Base-by-base conservation (phyloP, 2,888 invertebrate genomes). In the Ellobium chinense region DNA sequence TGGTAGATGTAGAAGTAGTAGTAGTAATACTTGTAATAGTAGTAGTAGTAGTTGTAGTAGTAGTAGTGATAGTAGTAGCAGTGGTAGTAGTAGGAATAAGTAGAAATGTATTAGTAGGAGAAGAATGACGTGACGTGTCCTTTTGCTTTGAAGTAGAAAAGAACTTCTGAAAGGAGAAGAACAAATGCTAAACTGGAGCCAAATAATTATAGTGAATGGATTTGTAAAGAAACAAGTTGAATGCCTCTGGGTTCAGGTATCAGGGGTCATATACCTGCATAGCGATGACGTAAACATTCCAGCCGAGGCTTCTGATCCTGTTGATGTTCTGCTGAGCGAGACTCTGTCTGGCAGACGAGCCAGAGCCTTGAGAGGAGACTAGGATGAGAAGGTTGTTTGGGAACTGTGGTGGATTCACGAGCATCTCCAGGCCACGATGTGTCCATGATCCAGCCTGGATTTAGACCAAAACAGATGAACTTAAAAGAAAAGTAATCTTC, bases 381-480 rank as follows among this genome's bases (percentile, higher is more conserved):
- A 77, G 18, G n/a, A 77, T 39, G 7, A 68, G 21, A 5, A 68
- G 7, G 37, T 58, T 68, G 60, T 77, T 77, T 24, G 9, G n/a
- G 21, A 27, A 77, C 14, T 18, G 21, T 24, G 77, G 77, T 1
- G 21, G 0, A 29, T 9, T 5, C 21, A 21, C 21, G 12, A 77
- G 29, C 37, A 21, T 29, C n/a, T 39, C 60, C 39, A 77, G n/a
- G 1, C 77, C 77, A 27, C 37, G 1, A 24, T 39, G 39, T 0
- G 77, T 77, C 77, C 77, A 77, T 0, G 77, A 77, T 7, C 77
- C 77, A 37, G 77, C 68, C 77, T 75, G 75, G 9, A 24, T 1
- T 60, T 34, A 2, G 12, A 36, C 39, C 7, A 46, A 18, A 46
- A 46, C 7, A 46, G 18, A 18, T 18, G 46, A 46, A 46, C 46